phyloP scores from a whole-genome alignment of 2,888 invertebrate species.

The Lissonota sp. region DNA sequence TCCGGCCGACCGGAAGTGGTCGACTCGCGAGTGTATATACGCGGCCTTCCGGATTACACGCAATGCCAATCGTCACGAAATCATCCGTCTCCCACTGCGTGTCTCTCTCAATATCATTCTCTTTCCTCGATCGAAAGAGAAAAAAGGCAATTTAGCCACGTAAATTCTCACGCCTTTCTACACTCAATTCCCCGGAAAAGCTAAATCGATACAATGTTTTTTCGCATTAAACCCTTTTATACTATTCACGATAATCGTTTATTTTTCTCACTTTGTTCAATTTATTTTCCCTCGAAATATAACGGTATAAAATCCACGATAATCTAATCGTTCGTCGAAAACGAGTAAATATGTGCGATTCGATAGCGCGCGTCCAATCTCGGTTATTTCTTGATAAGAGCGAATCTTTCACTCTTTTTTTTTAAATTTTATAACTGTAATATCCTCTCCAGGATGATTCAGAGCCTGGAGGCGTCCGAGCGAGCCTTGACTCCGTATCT shows the following conservation, averaged over 20 bases:
- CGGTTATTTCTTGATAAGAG: constrained; percentile 60
- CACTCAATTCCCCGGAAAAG: neutral
- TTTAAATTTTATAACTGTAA: constrained; percentile 36
- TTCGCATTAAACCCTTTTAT: neutral
- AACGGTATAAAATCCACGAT: constrained; percentile 46
- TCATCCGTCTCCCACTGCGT: constrained; percentile 20
- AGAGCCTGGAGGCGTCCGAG: constrained; percentile 37
- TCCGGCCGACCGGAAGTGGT: constrained; percentile 66
- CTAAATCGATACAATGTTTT: neutral
- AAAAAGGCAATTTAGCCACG: constrained; percentile 14
- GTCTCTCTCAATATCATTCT: constrained; percentile 16
- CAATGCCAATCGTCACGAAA: constrained; percentile 59
- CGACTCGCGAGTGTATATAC: constrained; percentile 24
- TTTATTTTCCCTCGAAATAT: constrained; percentile 47
- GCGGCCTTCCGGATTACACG: constrained; percentile 68
- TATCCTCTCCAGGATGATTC: constrained; percentile 53
- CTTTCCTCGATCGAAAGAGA: neutral
- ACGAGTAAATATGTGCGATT: constrained; percentile 63
- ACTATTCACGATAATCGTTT: neutral
- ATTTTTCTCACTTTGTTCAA: neutral
- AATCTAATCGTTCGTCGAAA: constrained; percentile 64
- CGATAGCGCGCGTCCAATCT: constrained; percentile 61
- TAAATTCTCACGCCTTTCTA: constrained; percentile 38
- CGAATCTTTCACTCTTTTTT: constrained; percentile 26
- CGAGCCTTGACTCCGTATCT: constrained; percentile 38